Evolutionary conservation across 2,113 vertebrate genomes (phyloP).

Genomic region (Progne subis): DNA sequence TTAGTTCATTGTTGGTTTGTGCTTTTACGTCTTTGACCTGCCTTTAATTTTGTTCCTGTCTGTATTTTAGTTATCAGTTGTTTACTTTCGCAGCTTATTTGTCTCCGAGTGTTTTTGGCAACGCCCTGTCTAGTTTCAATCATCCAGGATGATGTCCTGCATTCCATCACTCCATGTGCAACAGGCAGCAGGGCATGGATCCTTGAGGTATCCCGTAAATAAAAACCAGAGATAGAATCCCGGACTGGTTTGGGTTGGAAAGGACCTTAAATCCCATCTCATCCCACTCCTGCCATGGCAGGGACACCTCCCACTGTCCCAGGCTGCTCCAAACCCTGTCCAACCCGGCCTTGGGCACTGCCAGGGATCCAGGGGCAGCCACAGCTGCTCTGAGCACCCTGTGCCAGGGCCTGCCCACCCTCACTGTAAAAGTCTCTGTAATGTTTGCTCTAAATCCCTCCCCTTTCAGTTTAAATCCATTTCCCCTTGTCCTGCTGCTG

Average conservation of each 20-base stretch:
- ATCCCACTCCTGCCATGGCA: neutral
- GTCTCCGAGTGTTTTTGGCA: neutral
- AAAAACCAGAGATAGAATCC: neutral
- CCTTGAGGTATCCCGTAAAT: neutral
- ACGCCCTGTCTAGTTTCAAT: accelerated
- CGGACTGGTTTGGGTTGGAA: neutral
- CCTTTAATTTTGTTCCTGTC: neutral
- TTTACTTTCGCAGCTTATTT: neutral
- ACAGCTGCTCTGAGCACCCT: neutral
- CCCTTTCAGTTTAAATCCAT: neutral
- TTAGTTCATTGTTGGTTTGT: neutral
- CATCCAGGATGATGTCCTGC: accelerated
- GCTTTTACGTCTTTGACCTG: neutral
- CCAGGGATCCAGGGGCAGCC: neutral
- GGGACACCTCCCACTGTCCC: neutral
- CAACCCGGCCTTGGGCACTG: neutral
- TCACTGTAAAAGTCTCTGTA: neutral
- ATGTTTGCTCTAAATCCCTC: no score
- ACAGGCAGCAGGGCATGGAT: accelerated
- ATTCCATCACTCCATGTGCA: accelerated
- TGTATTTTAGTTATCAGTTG: neutral
- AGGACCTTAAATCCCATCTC: neutral
- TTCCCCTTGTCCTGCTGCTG: neutral
- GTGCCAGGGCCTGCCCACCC: neutral
- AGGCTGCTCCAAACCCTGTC: neutral